These are phyloP conservation scores for Nematolebias whitei DNA, from an alignment of 2,113 vertebrate species.

Conservation along the genomic window DNA sequence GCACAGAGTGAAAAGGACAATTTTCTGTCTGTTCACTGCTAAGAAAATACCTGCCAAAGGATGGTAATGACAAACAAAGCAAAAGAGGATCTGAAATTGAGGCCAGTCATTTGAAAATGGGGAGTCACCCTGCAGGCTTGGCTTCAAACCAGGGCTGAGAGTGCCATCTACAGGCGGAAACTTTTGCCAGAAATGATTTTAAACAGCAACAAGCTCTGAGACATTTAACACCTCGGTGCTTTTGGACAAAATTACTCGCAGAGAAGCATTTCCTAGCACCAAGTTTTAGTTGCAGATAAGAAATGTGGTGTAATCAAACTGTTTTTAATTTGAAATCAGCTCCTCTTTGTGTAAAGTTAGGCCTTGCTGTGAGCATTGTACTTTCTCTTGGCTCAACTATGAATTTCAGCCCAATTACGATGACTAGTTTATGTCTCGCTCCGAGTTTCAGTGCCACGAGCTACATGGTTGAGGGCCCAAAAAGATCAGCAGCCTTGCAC, in stretches of 20 bases:
- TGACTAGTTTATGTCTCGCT: conserved; percentile 62
- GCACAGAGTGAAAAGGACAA: not conserved
- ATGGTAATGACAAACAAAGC: conserved; percentile 51
- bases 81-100: conserved; percentile 45
- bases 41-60: conserved; percentile 35
- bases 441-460: conserved; percentile 58
- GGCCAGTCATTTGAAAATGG: conserved; percentile 59
- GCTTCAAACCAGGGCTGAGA: conserved; percentile 67
- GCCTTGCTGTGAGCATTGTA: conserved; percentile 1
- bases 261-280: not conserved
- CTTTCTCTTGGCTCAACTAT: conserved; percentile 34
- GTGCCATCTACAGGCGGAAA: conserved; percentile 75
- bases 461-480: conserved; percentile 38
- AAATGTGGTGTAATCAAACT: not conserved
- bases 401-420: conserved; percentile 64
- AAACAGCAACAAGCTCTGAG: conserved; percentile 12
- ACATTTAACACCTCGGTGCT: conserved; percentile 2
- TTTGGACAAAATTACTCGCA: conserved; percentile 5
- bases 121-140: conserved; percentile 58
- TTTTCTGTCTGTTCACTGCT: not conserved
- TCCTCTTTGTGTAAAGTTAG: not conserved
- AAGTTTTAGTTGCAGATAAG: not conserved
- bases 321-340: no score
- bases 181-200: conserved; percentile 19
- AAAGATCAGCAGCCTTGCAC: conserved; percentile 60